Evolutionary conservation across 2,888 invertebrate genomes (phyloP).

Genomic region (Heliconius hortense): DNA sequence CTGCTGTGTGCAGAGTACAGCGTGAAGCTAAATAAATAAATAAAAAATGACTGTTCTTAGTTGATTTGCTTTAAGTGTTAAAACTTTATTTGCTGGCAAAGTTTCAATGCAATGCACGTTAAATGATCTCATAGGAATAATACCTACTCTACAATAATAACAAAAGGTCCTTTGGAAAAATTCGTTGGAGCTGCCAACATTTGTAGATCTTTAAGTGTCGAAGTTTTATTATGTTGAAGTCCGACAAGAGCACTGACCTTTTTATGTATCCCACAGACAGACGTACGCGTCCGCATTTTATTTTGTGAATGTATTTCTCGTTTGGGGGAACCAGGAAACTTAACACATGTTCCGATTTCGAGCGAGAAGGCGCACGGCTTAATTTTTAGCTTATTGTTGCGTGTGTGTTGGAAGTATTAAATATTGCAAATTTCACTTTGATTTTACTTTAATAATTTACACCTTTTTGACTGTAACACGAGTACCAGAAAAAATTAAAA

Average conservation of each 20-base stretch:
- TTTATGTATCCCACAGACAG: slow-evolving; percentile 68
- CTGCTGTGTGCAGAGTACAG: too few species aligned
- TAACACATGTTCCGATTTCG: slow-evolving; percentile 55
- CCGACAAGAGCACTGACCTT: slow-evolving; percentile 65
- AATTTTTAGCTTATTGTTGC: slow-evolving; percentile 47
- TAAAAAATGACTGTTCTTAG: not conserved
- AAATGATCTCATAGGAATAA: slow-evolving; percentile 35
- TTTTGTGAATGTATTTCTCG: slow-evolving; percentile 58
- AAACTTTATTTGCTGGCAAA: slow-evolving; percentile 27
- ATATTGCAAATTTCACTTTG: not conserved
- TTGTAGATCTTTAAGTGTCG: slow-evolving; percentile 29
- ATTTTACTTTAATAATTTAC: not conserved
- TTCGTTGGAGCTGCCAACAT: slow-evolving; percentile 23
- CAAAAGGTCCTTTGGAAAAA: slow-evolving; percentile 27
- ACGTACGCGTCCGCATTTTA: slow-evolving; percentile 71
- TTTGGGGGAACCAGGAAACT: slow-evolving; percentile 54
- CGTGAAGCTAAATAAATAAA: too few species aligned
- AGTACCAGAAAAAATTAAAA: too few species aligned
- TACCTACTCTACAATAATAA: slow-evolving; percentile 16
- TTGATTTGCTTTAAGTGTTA: not conserved
- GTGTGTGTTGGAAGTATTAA: not conserved
- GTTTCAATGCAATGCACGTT: slow-evolving; percentile 33
- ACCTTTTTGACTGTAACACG: too few species aligned
- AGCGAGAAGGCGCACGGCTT: slow-evolving; percentile 61
- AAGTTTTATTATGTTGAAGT: slow-evolving; percentile 47